Evolutionary conservation across 2,113 vertebrate species (phyloP).

Genomic region (Rhabdomys dilectus): DNA sequence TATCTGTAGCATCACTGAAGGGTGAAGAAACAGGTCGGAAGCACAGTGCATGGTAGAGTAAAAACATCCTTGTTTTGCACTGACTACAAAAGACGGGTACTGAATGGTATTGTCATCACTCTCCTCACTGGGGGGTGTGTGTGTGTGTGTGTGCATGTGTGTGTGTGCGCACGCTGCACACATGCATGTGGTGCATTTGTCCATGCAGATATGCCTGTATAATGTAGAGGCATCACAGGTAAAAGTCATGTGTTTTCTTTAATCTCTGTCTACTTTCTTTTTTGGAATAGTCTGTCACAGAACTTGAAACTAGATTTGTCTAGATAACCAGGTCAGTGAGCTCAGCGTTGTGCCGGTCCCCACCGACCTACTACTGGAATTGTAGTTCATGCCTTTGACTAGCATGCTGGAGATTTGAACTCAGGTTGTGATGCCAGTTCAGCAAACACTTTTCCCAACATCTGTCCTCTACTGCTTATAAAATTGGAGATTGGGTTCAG

Average conservation of each 20-base stretch:
- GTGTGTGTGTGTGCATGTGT: not conserved
- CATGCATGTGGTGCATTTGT: not conserved
- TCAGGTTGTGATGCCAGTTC: not conserved
- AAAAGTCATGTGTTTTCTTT: not conserved
- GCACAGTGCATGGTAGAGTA: not conserved
- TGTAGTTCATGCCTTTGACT: not conserved
- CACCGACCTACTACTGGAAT: not conserved
- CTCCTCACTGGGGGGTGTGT: not conserved
- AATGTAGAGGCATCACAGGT: not conserved
- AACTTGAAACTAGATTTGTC: not conserved
- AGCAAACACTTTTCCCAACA: not conserved
- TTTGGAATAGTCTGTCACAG: not conserved
- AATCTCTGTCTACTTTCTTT: not conserved
- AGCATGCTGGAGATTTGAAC: not conserved
- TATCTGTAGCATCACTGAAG: not conserved
- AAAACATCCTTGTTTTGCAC: not conserved
- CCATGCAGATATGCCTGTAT: not conserved
- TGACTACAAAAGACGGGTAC: constrained; percentile 32
- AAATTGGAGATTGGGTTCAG: not conserved
- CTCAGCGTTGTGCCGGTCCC: not conserved
- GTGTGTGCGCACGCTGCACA: not conserved
- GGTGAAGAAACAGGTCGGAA: not conserved
- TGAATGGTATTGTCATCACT: not conserved
- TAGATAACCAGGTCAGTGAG: not conserved
- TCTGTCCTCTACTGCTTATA: not conserved